Percentiles rank a stretch among this genome's conserved stretches.
phyloP scores from a whole-genome alignment of 2,797 vertebrate genomes.

The Sebastes vulpes region DNA sequence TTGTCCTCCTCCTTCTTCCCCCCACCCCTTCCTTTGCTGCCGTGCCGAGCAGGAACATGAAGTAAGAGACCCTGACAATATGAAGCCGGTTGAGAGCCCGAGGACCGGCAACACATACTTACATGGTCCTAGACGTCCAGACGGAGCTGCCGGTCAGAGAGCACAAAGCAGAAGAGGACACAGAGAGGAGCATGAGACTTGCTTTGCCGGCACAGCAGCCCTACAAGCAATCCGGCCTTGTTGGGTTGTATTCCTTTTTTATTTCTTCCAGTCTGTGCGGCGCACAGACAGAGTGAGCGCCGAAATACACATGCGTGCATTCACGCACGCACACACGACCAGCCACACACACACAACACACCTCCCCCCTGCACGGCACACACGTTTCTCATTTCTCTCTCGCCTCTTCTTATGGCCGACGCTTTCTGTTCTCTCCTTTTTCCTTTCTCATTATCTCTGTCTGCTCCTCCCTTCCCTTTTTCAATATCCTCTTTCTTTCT shows the following conservation, averaged over 20 bases:
- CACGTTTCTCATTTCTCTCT: conserved; percentile 74
- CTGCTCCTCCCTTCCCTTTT: conserved; percentile 87
- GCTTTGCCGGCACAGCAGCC: conserved; percentile 64
- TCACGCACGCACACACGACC: conserved; percentile 64
- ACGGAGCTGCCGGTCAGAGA: conserved; percentile 56
- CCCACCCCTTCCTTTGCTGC: conserved; percentile 59
- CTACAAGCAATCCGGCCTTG: conserved; percentile 53
- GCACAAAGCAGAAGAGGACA: conserved; percentile 64
- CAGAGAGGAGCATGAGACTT: conserved; percentile 77
- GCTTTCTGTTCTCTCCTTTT: conserved; percentile 82
- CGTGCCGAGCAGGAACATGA: conserved; percentile 68
- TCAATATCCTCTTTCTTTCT: conserved; percentile 88
- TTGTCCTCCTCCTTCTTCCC: conserved; percentile 47
- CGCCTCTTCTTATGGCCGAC: conserved; percentile 78
- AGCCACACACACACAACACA: conserved; percentile 60
- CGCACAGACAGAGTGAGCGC: conserved; percentile 55
- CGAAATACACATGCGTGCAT: conserved; percentile 61
- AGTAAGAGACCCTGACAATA: conserved; percentile 71
- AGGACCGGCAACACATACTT: conserved; percentile 73
- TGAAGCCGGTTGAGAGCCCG: conserved; percentile 61
- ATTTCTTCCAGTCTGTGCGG: conserved; percentile 70
- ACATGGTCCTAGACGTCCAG: conserved; percentile 78
- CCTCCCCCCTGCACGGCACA: conserved; percentile 68
- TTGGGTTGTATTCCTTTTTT: conserved; percentile 64
- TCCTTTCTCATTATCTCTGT: conserved; percentile 88